phyloP scores from a whole-genome alignment of 1,140 invertebrate genomes.

The Leptopilina clavipes region DNA sequence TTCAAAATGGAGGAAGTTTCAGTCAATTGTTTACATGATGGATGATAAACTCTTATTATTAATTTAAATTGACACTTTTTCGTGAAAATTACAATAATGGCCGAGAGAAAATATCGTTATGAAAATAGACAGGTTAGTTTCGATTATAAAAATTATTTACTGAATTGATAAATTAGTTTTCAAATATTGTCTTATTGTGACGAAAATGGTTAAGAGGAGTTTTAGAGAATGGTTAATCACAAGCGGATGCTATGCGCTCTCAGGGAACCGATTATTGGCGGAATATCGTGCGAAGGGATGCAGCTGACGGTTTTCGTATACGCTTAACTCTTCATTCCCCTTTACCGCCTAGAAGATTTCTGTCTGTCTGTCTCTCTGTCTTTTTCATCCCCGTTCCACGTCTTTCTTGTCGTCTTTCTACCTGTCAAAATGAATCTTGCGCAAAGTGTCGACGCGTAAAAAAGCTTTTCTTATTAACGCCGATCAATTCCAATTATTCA shows the following conservation, averaged over 20 bases:
- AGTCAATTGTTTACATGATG: no score
- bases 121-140: no score
- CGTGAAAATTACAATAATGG: no score
- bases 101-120: no score
- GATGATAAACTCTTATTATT: no score
- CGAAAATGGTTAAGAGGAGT: no score
- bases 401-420: background rate
- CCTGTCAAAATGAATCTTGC: slow-evolving; percentile 21
- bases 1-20: no score
- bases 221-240: slow-evolving; percentile 54
- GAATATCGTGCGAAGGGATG: slow-evolving; percentile 67
- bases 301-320: slow-evolving; percentile 68
- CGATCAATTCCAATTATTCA: background rate
- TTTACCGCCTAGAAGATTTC: slow-evolving; percentile 48
- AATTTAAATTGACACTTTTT: no score
- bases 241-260: slow-evolving; percentile 47
- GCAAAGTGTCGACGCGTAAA: background rate
- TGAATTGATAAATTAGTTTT: no score
- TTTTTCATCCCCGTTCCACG: background rate
- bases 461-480: slow-evolving; percentile 6
- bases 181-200: no score
- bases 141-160: no score
- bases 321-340: slow-evolving; percentile 49
- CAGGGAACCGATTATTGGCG: slow-evolving; percentile 65
- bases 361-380: background rate